Evolutionary conservation across 2,888 invertebrate species (phyloP), one percentile per base, ranked within the genome.

Genomic region (Ichneumoninae sp.): DNA sequence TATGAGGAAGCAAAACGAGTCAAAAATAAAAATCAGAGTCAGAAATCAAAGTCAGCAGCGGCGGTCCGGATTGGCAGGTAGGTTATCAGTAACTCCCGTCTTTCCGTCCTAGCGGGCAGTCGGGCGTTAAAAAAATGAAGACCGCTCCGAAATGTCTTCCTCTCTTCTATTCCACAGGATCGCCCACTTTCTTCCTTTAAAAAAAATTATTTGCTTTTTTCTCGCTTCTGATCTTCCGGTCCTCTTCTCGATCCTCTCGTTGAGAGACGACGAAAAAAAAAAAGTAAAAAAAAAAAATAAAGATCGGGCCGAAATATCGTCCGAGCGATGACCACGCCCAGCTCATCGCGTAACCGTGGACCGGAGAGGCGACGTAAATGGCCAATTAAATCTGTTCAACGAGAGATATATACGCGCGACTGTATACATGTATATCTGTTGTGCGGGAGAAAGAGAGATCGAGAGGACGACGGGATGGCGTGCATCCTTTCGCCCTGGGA

Each of bases 311-410:
- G 54, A 81, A 81, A 79, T 78, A 78, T 66, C 74, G 54, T 63
- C 40, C 74, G 81, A 50, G 70, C 70, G 69, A 52, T 47, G 73
- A 78, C 66, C 79, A 73, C 22, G 65, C 71, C 68, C 30, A 73
- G 77, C 78, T 80, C 57, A 74, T 65, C 63, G 79, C 68, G 66
- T 85, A 82, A 85, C 36, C 47, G 76, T 68, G 83, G 77, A 85
- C 85, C 78, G 86, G 83, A 87, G 86, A 87, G 88, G 80, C 86
- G 83, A 87, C 86, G 88, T 89, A 90, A 90, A 91, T 90, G 90
- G 90, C 89, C 92, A 92, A 92, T 92, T 92, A 92, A 92, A 93
- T 90, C 86, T 90, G 74, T 71, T 69, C 69, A 74, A 74, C 73
- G 84, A 63, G 54, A 57, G 57, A 44, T 68, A 75, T 33, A 66